Conservation (phyloP, 1,140 invertebrate species). For the Heliothis subflexa region DNA sequence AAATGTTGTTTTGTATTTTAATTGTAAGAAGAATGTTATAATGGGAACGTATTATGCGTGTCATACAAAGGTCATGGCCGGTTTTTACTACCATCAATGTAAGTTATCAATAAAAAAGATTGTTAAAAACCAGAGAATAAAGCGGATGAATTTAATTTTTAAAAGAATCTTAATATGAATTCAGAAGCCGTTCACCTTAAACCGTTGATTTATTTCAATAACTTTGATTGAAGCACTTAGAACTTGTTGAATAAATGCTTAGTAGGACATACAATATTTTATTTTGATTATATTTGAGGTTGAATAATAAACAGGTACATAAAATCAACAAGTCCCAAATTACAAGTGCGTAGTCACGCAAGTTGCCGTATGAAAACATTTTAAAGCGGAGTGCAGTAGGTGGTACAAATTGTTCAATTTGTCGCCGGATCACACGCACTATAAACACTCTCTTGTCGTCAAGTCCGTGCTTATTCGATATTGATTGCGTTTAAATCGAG, state of each 20-base stretch:
- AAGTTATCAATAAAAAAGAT: slow-evolving; percentile 13
- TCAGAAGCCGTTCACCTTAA: not conserved
- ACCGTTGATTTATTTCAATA: not conserved
- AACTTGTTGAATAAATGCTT: not conserved
- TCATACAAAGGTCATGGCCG: slow-evolving; percentile 24
- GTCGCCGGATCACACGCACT: slow-evolving; percentile 58
- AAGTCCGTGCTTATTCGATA: slow-evolving; percentile 62
- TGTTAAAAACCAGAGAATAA: not conserved
- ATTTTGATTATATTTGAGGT: not conserved
- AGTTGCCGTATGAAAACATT: slow-evolving; percentile 30
- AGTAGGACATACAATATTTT: not conserved
- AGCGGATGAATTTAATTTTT: not conserved
- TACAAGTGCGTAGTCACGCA: slow-evolving; percentile 20
- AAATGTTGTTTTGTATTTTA: slow-evolving; percentile 1
- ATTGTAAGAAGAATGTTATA: not conserved
- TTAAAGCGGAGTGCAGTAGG: slow-evolving; percentile 46
- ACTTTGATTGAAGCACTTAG: not conserved
- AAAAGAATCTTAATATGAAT: not conserved
- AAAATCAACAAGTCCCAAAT: slow-evolving; percentile 33
- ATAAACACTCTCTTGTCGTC: slow-evolving; percentile 62
- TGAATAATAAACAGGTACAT: not conserved
- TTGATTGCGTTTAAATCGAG: slow-evolving; percentile 75
- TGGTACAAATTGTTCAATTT: slow-evolving; percentile 65
- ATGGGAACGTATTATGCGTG: not conserved
- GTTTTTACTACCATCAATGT: slow-evolving; percentile 12